Base-by-base conservation (phyloP, 2,113 vertebrate genomes). In the Misgurnus anguillicaudatus region DNA sequence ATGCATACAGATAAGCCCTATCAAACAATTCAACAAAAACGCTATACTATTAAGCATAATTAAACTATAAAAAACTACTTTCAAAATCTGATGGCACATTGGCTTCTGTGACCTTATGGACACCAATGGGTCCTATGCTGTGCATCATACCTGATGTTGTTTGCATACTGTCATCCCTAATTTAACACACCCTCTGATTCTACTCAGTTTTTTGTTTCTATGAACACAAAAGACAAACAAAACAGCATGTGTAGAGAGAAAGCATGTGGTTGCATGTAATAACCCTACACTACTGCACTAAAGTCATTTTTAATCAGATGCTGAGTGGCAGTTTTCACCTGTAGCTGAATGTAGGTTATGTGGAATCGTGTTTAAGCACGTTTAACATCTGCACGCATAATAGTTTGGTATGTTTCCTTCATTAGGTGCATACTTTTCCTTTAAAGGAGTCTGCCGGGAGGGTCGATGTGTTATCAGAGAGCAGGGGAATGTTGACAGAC, bases 401-500 rank as follows among this genome's bases (percentile, higher is more conserved):
- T 66, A 24, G 47, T 58, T 45, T 38, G 41, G 78, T 66, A 74
- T 45, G 62, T 74, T 74, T 19, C 74, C 53, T 73, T 67, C 53
- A 74, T 55, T 63, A 63, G 53, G 42, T 42, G 31, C 61, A 83
- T 79, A 71, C 41, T 31, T 77, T 80, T 77, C 78, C 67, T 75
- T 80, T 79, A 77, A 80, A 77, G 67, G 67, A 80, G 73, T 4
- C 8, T 16, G 8, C 51, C 14, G 42, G 55, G 36, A 76, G 76
- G 60, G 61, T 71, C 71, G 61, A 11, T 5, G 19, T 73, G 60
- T 82, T 85, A 78, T 85, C 80, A 75, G 68, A 63, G 47, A 4
- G 63, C 24, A 66, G 16, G 63, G 58, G 78, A 85, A 85, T 83
- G 84, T 83, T 85, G 84, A 85, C 84, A 78, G 80, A 36, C 68